These are phyloP conservation scores for Hyposoter didymator DNA, from an alignment of 2,888 invertebrate species.

Conservation along the genomic window DNA sequence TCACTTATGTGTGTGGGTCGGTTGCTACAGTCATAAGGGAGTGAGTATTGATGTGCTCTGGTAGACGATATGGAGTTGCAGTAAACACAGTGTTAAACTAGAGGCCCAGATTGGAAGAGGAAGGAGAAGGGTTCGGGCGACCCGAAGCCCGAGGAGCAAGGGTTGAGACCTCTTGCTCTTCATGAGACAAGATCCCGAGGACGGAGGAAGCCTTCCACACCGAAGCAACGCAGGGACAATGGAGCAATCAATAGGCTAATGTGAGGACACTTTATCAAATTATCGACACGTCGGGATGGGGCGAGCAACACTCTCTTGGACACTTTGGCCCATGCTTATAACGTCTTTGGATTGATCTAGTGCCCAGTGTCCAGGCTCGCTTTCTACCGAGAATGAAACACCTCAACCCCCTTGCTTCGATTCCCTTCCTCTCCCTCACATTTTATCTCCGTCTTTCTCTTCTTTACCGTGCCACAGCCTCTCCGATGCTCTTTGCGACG, in stretches of 20 bases:
- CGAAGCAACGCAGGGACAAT: constrained; percentile 78
- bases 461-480: constrained; percentile 14
- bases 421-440: constrained; percentile 8
- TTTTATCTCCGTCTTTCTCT: not conserved
- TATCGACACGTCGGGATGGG: constrained; percentile 81
- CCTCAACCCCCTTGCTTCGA: constrained; percentile 61
- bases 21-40: not conserved
- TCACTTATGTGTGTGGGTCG: not conserved
- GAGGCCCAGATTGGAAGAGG: constrained; percentile 69
- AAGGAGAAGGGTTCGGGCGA: constrained; percentile 69
- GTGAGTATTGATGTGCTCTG: constrained; percentile 20
- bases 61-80: constrained; percentile 31
- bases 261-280: constrained; percentile 84
- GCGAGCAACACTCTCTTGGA: constrained; percentile 66
- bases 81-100: constrained; percentile 25
- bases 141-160: constrained; percentile 63
- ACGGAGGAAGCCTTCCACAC: constrained; percentile 44
- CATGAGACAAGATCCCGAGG: constrained; percentile 71
- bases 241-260: constrained; percentile 84
- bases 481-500: constrained; percentile 43
- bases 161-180: constrained; percentile 76
- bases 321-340: constrained; percentile 55
- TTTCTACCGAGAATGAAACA: constrained; percentile 45
- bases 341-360: constrained; percentile 51
- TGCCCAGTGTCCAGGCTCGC: constrained; percentile 28